Conservation (phyloP, 2,113 vertebrate species). For the Crotalus tigris region DNA sequence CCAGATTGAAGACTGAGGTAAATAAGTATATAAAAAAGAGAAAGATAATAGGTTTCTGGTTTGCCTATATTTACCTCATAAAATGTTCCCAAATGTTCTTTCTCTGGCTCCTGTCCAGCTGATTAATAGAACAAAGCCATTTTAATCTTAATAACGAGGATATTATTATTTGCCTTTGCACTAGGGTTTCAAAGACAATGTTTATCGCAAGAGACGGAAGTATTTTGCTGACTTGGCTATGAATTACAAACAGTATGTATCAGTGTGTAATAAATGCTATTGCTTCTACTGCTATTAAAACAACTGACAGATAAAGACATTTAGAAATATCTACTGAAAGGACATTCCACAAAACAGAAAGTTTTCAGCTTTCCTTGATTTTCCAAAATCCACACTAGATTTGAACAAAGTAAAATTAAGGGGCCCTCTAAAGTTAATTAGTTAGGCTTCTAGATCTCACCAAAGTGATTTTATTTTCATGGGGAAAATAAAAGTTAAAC, state of each 20-base stretch:
- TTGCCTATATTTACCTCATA: background rate
- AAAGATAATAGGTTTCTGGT: background rate
- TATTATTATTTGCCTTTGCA: background rate
- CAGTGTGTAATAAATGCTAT: slow-evolving; percentile 17
- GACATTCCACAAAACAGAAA: background rate
- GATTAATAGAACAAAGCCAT: slow-evolving; percentile 1
- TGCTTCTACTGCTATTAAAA: slow-evolving; percentile 11
- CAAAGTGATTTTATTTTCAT: background rate
- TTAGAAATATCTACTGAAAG: background rate
- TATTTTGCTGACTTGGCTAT: slow-evolving; percentile 97
- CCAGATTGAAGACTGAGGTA: background rate
- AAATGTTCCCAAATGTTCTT: background rate
- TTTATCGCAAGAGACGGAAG: slow-evolving; percentile 93
- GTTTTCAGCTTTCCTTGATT: background rate
- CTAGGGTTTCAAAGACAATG: slow-evolving; percentile 98
- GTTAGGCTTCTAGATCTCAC: background rate
- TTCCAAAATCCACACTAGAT: background rate
- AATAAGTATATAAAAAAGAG: background rate
- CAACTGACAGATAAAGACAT: background rate
- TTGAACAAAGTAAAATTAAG: background rate
- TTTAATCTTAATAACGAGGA: background rate
- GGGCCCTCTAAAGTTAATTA: background rate
- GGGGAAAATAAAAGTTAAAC: background rate
- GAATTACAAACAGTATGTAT: slow-evolving; percentile 89
- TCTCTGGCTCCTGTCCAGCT: background rate